Percentiles rank a stretch among this genome's conserved stretches.
Evolutionary conservation across 2,888 invertebrate genomes (phyloP).

Genomic region (Athetis lepigone): DNA sequence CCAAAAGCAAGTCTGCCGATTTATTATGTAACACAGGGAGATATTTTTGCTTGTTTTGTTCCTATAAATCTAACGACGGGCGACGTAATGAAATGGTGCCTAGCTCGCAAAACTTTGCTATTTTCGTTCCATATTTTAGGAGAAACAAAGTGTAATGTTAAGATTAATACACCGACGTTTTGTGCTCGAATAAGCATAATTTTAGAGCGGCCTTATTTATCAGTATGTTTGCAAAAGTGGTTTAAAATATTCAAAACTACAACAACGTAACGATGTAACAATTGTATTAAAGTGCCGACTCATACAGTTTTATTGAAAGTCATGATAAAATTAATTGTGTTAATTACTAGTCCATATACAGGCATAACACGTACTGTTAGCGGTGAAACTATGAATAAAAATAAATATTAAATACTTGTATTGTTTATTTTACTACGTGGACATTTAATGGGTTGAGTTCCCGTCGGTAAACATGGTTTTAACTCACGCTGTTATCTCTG

Average conservation of each 20-base stretch:
- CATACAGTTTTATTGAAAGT: conserved; percentile 50
- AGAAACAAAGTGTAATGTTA: background rate
- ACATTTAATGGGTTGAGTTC: conserved; percentile 52
- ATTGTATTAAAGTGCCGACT: conserved; percentile 55
- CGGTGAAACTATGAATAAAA: conserved; percentile 43
- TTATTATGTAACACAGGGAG: conserved; percentile 74
- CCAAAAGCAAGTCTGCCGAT: conserved; percentile 77
- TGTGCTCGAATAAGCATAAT: conserved; percentile 1
- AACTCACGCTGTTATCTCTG: conserved; percentile 60
- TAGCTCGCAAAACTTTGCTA: conserved; percentile 40
- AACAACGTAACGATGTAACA: conserved; percentile 30
- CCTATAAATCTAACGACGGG: conserved; percentile 69
- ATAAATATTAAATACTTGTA: conserved; percentile 44
- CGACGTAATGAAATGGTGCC: conserved; percentile 61
- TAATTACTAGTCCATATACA: conserved; percentile 43
- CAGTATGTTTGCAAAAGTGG: conserved; percentile 20
- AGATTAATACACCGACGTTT: background rate
- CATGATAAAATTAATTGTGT: conserved; percentile 53
- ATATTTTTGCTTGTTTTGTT: conserved; percentile 83
- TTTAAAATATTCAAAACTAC: conserved; percentile 50
- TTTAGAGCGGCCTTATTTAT: conserved; percentile 3
- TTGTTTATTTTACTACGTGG: conserved; percentile 41
- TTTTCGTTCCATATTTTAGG: conserved; percentile 16
- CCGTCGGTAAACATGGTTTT: conserved; percentile 62
- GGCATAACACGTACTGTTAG: conserved; percentile 36